Percentiles rank a stretch among this genome's conserved stretches.
Conservation (phyloP, 2,113 vertebrate genomes). For the Coptodon bakossiorum region DNA sequence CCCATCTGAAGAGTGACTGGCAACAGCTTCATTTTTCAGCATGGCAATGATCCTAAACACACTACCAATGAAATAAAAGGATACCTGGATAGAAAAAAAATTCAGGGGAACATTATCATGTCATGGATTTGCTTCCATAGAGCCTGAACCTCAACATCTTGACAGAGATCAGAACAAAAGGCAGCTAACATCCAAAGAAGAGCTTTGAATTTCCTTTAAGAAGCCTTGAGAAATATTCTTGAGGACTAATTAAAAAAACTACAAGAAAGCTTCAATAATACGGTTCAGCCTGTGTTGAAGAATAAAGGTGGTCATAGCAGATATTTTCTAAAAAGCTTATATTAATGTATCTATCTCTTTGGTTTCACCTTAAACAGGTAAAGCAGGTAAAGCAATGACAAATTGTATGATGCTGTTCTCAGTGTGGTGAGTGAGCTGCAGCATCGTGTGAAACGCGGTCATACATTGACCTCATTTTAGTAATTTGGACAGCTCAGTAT, state of each 20-base stretch:
- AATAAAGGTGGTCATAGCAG: neutral
- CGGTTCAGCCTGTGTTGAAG: neutral
- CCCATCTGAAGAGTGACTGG: no score
- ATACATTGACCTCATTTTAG: neutral
- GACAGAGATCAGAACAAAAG: neutral
- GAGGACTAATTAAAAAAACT: neutral
- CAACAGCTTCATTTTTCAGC: neutral
- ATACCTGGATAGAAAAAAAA: neutral
- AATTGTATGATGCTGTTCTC: neutral
- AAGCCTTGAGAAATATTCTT: neutral
- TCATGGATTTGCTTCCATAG: neutral
- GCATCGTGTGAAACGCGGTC: neutral
- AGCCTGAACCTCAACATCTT: neutral
- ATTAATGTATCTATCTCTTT: neutral
- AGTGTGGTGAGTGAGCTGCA: neutral
- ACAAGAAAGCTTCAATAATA: neutral
- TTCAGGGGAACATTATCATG: neutral
- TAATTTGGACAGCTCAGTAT: slow-evolving; percentile 20
- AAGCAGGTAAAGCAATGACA: neutral
- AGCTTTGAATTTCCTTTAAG: neutral
- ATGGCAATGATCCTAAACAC: neutral
- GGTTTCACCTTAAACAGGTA: neutral
- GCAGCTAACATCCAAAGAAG: neutral
- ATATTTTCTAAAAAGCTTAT: neutral
- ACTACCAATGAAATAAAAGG: neutral